Base-by-base conservation (phyloP, 2,888 invertebrate genomes). In the Carterocephalus palaemon region DNA sequence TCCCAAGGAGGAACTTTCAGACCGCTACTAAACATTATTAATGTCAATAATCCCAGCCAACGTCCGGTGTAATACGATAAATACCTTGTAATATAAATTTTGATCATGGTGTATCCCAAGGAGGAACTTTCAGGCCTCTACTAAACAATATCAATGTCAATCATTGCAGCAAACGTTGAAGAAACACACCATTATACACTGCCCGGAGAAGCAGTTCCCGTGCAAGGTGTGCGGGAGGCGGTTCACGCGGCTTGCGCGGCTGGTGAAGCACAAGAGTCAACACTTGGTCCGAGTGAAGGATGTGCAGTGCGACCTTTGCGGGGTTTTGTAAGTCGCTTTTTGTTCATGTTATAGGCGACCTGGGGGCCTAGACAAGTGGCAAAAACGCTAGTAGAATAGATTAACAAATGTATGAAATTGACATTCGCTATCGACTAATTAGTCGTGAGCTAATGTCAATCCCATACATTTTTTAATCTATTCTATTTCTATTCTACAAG, bases 181-280 rank as follows among this genome's bases (percentile, higher is more conserved):
- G 4, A 74, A 65, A n/a, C 83, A 83, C 49, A 12, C 13, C 0
- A 6, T 61, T 0, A 62, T 64, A 0, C 83, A 83, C 53, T 55
- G 55, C n/a, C 69, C 73, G 0, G 59, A 62, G 0, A 46, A 55
- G 1, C 75, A 74, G 2, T 43, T 56, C 9, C 29, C 55, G 0
- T 83, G 83, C 38, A 41, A 48, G 0, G 2, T 59, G 0, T 84
- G 83, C 52, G 64, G 64, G 1, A 49, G 54, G 1, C 48, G 49
- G 13, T 82, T 80, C 52, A 20, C 67, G 0, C 48, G 76, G 0
- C 43, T 41, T n/a, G 0, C 8, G 0, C 53, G 74, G 0, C 41
- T 70, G 3, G 37, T 19, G 0, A 1, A 1, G 0, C 83, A 83
- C 39, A 31, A 53, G 15, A 4, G 13, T 0, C 51, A 53, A n/a